Base-by-base conservation (phyloP, 1,140 invertebrate species). In the Hormaphis cornu region DNA sequence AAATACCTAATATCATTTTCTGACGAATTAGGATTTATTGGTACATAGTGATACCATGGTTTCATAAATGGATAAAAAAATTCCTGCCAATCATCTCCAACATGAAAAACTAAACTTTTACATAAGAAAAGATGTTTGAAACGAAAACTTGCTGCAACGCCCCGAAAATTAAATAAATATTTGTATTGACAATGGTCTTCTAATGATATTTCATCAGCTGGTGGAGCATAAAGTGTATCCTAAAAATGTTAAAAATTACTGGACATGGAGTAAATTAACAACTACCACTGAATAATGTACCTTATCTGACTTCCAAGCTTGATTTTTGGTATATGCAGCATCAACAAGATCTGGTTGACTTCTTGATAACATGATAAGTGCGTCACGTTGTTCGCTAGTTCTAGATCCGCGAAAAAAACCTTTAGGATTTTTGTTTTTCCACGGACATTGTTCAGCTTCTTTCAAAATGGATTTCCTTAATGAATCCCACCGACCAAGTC, bases 1-100 rank as follows among this genome's bases (percentile, higher is more conserved):
- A 71, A 10, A 76, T 76, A 81, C 82, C 82, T 80, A 5, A 93
- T 79, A 71, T 90, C 82, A 69, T 85, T 76, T 77, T 88, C 80
- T 26, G 78, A 83, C 30, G 88, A 85, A 74, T 86, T 82, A 58
- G 83, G 83, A n/a, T 82, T 79, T 1, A 98, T 84, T 7, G 95
- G 95, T 73, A 98, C 85, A 76, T 95, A 98, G 81, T 98, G 95
- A 52, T 95, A 84, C 95, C 95, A 98, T 3, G 95, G 94, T 77
- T 92, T 92, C 73, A 98, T 80, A 35, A 85, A 83, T 24, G 86
- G 82, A 76, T 98, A 98, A 78, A 97, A 98, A 80, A 98, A 98
- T 81, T 98, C 95, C 26, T 86, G 80, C 95, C 95, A 98, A 72
- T 96, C 91, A 74, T 93, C 82, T 0, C 93, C 94, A 18, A 97